Conservation (phyloP, 2,113 vertebrate species). For the Grus americana region DNA sequence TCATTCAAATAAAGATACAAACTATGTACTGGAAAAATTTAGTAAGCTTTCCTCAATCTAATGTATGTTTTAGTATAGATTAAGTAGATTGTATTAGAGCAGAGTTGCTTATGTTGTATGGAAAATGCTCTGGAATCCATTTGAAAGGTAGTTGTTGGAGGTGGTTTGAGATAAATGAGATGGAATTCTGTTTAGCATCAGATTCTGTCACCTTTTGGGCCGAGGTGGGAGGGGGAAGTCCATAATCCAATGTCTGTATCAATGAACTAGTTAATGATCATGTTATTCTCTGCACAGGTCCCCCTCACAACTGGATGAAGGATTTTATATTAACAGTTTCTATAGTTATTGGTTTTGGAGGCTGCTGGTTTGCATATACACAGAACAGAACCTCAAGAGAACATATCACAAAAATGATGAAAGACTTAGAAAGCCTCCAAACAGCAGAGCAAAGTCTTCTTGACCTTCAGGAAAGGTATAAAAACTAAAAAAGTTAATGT, state of each 20-base stretch:
- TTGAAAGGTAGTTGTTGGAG: background rate
- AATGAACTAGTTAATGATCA: background rate
- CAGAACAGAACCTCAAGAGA: conserved; percentile 96
- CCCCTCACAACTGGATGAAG: conserved; percentile 97
- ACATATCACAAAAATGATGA: conserved; percentile 98
- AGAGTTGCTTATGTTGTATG: background rate
- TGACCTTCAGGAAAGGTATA: conserved; percentile 93
- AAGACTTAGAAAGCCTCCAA: conserved; percentile 95
- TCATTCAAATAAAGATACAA: background rate
- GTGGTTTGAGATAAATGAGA: background rate
- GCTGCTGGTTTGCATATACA: conserved; percentile 98
- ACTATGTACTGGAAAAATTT: background rate
- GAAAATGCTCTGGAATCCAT: background rate
- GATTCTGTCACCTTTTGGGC: background rate
- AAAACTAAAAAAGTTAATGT: background rate
- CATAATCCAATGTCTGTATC: background rate
- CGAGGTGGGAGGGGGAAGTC: fast-evolving
- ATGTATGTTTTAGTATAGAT: background rate
- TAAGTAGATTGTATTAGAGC: background rate
- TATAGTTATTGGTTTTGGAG: conserved; percentile 95
- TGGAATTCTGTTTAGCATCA: background rate
- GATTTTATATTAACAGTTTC: conserved; percentile 95
- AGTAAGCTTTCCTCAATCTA: background rate
- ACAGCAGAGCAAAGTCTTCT: conserved; percentile 91
- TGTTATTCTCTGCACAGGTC: conserved; percentile 78